Evolutionary conservation across 2,113 vertebrate species (phyloP).

Genomic region (Geococcyx californianus): DNA sequence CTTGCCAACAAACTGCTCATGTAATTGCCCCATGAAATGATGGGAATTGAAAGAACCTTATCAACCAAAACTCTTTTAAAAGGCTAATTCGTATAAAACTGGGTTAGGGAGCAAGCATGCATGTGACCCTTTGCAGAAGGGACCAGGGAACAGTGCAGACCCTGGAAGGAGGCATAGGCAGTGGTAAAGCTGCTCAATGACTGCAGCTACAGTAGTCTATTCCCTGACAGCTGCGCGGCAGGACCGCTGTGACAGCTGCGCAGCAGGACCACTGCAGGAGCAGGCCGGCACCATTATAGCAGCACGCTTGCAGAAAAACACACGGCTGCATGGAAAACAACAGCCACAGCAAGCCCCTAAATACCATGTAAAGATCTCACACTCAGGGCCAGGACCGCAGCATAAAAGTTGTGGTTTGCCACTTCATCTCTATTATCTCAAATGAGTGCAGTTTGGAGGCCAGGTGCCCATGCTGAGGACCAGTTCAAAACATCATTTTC

Average conservation of each 20-base stretch:
- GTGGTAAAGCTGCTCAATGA: background rate
- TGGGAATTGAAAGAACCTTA: background rate
- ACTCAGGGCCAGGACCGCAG: background rate
- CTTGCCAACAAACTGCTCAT: background rate
- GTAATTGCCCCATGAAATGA: background rate
- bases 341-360: background rate
- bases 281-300: background rate
- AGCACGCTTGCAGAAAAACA: background rate
- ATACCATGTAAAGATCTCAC: background rate
- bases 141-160: background rate
- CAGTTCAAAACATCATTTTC: background rate
- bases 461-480: background rate
- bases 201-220: background rate
- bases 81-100: background rate
- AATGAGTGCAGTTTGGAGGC: background rate
- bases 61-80: background rate
- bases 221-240: background rate
- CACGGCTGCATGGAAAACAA: accelerated
- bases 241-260: too few species aligned
- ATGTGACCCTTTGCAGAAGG: background rate
- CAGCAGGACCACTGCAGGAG: too few species aligned
- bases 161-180: background rate
- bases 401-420: background rate
- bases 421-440: background rate
- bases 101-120: background rate